These are phyloP conservation scores for Drosophila acutilabella DNA, from an alignment of 2,888 invertebrate genomes.

Conservation along the genomic window DNA sequence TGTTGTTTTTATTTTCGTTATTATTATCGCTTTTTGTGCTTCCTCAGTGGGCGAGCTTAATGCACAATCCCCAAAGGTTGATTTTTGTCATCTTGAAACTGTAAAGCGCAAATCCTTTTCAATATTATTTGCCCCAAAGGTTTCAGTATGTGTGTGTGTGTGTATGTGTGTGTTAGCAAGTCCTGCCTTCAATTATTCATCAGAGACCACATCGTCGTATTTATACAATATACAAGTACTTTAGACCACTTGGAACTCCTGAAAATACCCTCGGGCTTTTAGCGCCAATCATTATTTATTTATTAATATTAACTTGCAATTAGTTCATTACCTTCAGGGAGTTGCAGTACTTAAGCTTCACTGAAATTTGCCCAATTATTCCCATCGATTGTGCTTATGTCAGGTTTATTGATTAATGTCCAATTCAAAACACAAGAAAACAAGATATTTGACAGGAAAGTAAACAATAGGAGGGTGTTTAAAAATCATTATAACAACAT, in stretches of 20 bases:
- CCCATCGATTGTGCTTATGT: slow-evolving; percentile 7
- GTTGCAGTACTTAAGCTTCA: slow-evolving; percentile 1
- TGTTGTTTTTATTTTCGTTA: slow-evolving; percentile 3
- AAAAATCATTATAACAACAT: no score
- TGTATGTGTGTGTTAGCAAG: slow-evolving; percentile 23
- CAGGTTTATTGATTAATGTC: slow-evolving; percentile 15
- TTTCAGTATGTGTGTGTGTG: slow-evolving; percentile 20
- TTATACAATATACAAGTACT: slow-evolving; percentile 24
- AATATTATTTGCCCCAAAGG: slow-evolving; percentile 55
- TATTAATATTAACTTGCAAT: slow-evolving; percentile 73
- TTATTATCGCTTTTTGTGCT: slow-evolving; percentile 4
- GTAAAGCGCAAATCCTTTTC: slow-evolving; percentile 66
- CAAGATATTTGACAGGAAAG: not conserved
- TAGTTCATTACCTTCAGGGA: slow-evolving; percentile 64
- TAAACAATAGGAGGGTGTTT: no score
- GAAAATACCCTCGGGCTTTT: slow-evolving; percentile 39
- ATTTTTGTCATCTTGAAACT: slow-evolving; percentile 60
- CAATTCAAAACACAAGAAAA: not conserved
- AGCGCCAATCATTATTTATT: slow-evolving; percentile 66
- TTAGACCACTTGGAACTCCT: slow-evolving; percentile 10
- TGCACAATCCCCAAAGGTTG: slow-evolving; percentile 64
- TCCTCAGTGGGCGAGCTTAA: slow-evolving; percentile 40
- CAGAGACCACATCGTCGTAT: slow-evolving; percentile 50
- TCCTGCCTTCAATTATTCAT: slow-evolving; percentile 41
- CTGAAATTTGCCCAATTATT: slow-evolving; percentile 7